Base-by-base conservation (phyloP, 2,888 invertebrate genomes). In the Atherix ibis region DNA sequence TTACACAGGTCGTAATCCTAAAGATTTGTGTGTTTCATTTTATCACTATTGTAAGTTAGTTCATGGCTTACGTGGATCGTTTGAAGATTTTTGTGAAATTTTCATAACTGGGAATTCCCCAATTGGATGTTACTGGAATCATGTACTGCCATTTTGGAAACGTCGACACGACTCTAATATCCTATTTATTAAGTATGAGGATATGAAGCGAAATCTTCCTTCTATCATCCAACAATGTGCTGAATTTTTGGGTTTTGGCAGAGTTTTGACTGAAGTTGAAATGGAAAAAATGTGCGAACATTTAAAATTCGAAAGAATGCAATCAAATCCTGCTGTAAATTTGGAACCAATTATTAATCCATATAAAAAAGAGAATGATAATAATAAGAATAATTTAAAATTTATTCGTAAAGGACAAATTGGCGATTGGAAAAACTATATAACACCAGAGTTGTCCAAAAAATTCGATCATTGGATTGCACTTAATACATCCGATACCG, bases 11-110 rank as follows among this genome's bases (percentile, higher is more conserved):
- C 71, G 92, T 31, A 87, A 92, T 61, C 87, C 91, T 1, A 89
- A 89, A 56, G 92, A 92, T 54, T 73, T 82, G 49, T 80, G 79
- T 40, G 84, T 91, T 0, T 91, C 91, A 0, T 88, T 78, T 51
- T 91, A 79, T 54, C 77, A 85, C 56, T 84, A 88, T 56, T 84
- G 76, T 52, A 70, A 67, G 37, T 61, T 80, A 34, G 66, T 84
- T 25, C 80, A 85, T 45, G 70, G 71, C 1, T 58, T 71, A 10
- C 62, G 65, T 39, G 73, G 73, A 0, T 63, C 67, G 1, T 81
- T 84, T 43, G 74, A 81, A 27, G 76, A 81, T 37, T 84, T 82
- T 52, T 74, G 76, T 37, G 76, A 83, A 39, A 57, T 83, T 8
- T 76, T 83, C 54, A 61, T 84, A 46, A 63, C 64, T 31, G 79